Evolutionary conservation across 2,113 vertebrate genomes (phyloP), one percentile per base, ranked within the genome.

Genomic region (Protobothrops mucrosquamatus): DNA sequence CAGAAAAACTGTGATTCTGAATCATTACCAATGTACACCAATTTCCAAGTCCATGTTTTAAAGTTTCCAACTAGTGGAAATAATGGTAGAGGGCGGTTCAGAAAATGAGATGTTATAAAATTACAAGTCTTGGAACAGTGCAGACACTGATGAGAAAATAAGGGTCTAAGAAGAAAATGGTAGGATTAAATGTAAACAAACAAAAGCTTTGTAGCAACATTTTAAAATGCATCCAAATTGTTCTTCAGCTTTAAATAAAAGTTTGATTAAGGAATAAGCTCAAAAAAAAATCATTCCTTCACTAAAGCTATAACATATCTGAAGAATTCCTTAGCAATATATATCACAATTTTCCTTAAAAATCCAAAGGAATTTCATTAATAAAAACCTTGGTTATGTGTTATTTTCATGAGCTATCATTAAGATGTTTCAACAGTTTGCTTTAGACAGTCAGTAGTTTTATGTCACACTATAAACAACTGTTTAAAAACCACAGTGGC

Each of bases 111-210:
- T 0, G 0, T 61, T 91, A 39, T 6, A 89, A 86, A 95, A 74
- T 61, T 29, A 74, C 64, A 90, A 92, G 0, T 1, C 69, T 81
- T 86, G 26, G 87, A 85, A 89, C n/a, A 23, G 85, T 26, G 6
- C 64, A 93, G 87, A 87, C 85, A 61, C 2, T 54, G 55, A 48
- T 90, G 3, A 59, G 56, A 81, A 1, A 20, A 92, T 87, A 69
- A 69, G 1, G 26, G 39, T 46, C 0, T 90, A 2, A 90, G 56
- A 61, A 52, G n/a, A 69, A 18, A 90, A 86, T 48, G 39, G 52
- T 20, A 59, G 69, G 88, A 85, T 90, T 92, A 90, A 90, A 54
- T 61, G 15, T 85, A 90, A 81, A 81, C 74, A 81, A 81, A 43
- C 74, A 81, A 81, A 81, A 81, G 18, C 74, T 81, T 81, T 81